Conservation (phyloP, 1,140 invertebrate genomes). For the Caenorhabditis remanei region DNA sequence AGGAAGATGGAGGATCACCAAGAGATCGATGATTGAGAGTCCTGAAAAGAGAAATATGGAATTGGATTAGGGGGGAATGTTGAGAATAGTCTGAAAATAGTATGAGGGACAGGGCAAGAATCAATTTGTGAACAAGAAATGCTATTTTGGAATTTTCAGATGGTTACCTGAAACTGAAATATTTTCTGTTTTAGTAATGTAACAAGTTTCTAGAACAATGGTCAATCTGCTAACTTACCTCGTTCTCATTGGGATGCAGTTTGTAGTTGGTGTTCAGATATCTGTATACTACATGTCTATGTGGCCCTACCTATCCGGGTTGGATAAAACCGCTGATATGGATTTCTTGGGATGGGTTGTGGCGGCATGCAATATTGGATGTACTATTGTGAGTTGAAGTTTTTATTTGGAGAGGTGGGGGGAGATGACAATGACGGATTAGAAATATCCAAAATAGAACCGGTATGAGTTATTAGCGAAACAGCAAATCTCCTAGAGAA, state of each 20-base stretch:
- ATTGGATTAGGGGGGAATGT: background rate
- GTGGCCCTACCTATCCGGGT: slow-evolving; percentile 65
- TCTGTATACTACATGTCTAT: slow-evolving; percentile 65
- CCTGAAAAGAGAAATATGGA: slow-evolving; percentile 27
- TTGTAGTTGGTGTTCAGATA: slow-evolving; percentile 61
- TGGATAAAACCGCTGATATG: slow-evolving; percentile 63
- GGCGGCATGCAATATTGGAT: slow-evolving; percentile 57
- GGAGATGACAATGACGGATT: too few species aligned
- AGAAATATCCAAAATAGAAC: too few species aligned
- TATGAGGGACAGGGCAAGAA: background rate
- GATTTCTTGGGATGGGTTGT: slow-evolving; percentile 67
- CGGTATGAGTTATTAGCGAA: too few species aligned
- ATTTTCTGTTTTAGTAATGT: too few species aligned
- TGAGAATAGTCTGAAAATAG: background rate
- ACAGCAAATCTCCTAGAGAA: too few species aligned
- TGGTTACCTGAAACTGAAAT: background rate
- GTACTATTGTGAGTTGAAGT: slow-evolving; percentile 44
- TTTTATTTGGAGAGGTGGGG: too few species aligned
- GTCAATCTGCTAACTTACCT: too few species aligned
- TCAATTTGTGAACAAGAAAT: too few species aligned
- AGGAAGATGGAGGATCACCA: slow-evolving; percentile 68
- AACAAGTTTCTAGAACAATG: too few species aligned
- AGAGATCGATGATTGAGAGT: slow-evolving; percentile 68
- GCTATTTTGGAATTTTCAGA: too few species aligned
- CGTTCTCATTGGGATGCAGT: slow-evolving; percentile 47